Evolutionary conservation across 2,113 vertebrate species (phyloP), one percentile per base, ranked within the genome.

Genomic region (Hassar affinis): DNA sequence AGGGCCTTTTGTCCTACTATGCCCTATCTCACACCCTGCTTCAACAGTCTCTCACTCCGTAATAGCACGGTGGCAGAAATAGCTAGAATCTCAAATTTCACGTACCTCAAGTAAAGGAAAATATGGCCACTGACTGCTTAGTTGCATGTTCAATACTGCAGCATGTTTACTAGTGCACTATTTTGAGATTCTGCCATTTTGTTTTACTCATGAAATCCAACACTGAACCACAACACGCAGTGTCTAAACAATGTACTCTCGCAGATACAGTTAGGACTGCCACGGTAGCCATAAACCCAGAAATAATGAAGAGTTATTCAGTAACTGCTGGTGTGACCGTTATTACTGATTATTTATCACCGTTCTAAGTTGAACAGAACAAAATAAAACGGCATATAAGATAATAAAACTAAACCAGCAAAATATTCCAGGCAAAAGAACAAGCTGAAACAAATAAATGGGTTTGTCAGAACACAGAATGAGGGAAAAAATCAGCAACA

Each of bases 11-110:
- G 64, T 57, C 42, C 45, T 35, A 78, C 56, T 71, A 30, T 81
- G 69, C 81, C 45, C 47, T 56, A 56, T 72, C 78, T 22, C 35
- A 69, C 35, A 71, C 76, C 56, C 72, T 66, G 51, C 30, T 45
- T 59, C 51, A 52, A 56, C 30, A 49, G 68, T 38, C 49, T 64
- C n/a, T 62, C 20, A 33, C 38, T 78, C 49, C 57, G 11, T 17
- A 81, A 79, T 66, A 68, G 33, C 15, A 33, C 45, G n/a, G 61
- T 8, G 33, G 6, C 27, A 38, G 47, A 69, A 79, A 47, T 42
- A 42, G 66, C 51, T 81, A 20, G 12, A 71, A 81, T 35, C 15
- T 45, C 51, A 81, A 57, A 72, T 81, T 72, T 72, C 51, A 81
- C 54, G 42, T 45, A 57, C 9, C 66, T 81, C 14, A 18, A 71